phyloP scores from a whole-genome alignment of 2,797 vertebrate genomes.

The Diplodus sargus region DNA sequence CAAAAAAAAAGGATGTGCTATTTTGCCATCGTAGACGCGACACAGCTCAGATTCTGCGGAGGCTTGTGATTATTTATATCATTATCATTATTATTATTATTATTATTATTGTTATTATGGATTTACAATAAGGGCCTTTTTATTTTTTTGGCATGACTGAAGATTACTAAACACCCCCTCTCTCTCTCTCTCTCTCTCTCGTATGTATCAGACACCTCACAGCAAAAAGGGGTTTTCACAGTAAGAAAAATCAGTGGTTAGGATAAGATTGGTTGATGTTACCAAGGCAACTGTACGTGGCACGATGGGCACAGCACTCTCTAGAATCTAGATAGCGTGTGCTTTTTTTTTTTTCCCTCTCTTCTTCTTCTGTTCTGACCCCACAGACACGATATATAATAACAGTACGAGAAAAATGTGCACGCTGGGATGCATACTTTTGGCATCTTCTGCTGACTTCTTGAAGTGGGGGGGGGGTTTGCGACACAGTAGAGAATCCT shows the following conservation, averaged over 20 bases:
- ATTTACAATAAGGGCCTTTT: slow-evolving; percentile 49
- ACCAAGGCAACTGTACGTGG: slow-evolving; percentile 84
- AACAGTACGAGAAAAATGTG: slow-evolving; percentile 72
- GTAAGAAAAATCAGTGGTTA: slow-evolving; percentile 77
- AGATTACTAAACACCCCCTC: slow-evolving; percentile 53
- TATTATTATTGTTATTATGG: slow-evolving; percentile 13
- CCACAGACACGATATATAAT: slow-evolving; percentile 67
- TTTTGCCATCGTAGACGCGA: slow-evolving; percentile 47
- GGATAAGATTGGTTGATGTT: slow-evolving; percentile 78
- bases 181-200: neutral
- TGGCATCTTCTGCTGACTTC: slow-evolving; percentile 76
- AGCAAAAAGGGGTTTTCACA: slow-evolving; percentile 72
- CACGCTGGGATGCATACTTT: slow-evolving; percentile 69
- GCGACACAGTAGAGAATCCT: slow-evolving; percentile 54
- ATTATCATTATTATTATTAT: neutral
- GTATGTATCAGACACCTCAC: slow-evolving; percentile 49
- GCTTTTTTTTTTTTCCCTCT: neutral
- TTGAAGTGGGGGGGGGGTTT: slow-evolving; percentile 39
- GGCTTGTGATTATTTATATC: slow-evolving; percentile 9
- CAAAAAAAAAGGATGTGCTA: slow-evolving; percentile 32
- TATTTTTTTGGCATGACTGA: slow-evolving; percentile 64
- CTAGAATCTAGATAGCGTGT: slow-evolving; percentile 64
- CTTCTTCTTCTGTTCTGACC: slow-evolving; percentile 59
- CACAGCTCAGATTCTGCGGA: slow-evolving; percentile 49
- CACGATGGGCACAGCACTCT: slow-evolving; percentile 77